phyloP scores from a whole-genome alignment of 2,797 vertebrate genomes.

The Falco cherrug region DNA sequence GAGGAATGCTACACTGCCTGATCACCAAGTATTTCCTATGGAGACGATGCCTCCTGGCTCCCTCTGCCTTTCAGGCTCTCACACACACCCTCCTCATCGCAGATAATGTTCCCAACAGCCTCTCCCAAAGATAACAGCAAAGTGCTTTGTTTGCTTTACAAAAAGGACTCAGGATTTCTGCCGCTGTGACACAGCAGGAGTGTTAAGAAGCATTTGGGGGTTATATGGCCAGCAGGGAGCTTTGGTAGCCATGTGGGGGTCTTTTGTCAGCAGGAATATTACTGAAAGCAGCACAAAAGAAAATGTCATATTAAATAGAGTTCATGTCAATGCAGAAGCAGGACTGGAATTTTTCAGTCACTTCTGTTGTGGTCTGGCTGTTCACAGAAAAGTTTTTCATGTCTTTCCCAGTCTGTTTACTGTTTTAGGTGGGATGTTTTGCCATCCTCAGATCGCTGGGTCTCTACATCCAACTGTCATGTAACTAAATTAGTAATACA shows the following conservation, averaged over 20 bases:
- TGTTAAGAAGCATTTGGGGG: neutral
- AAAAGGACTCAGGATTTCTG: neutral
- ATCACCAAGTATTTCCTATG: neutral
- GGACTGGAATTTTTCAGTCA: constrained; percentile 4
- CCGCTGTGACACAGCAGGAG: neutral
- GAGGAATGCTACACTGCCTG: constrained; percentile 21
- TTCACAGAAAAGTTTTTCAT: neutral
- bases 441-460: neutral
- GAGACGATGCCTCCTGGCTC: constrained; percentile 33
- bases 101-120: neutral
- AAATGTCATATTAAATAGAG: constrained; percentile 18
- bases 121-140: constrained; percentile 20
- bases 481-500: neutral
- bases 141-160: constrained; percentile 3
- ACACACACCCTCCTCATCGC: constrained; percentile 16
- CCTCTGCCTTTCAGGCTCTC: constrained; percentile 32
- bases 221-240: neutral
- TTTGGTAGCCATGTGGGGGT: neutral
- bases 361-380: neutral
- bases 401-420: neutral
- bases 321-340: neutral
- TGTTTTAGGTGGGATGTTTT: neutral
- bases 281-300: constrained; percentile 30
- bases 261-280: neutral
- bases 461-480: neutral